Base-by-base conservation (phyloP, 2,797 vertebrate genomes). In the Sus cebifrons region DNA sequence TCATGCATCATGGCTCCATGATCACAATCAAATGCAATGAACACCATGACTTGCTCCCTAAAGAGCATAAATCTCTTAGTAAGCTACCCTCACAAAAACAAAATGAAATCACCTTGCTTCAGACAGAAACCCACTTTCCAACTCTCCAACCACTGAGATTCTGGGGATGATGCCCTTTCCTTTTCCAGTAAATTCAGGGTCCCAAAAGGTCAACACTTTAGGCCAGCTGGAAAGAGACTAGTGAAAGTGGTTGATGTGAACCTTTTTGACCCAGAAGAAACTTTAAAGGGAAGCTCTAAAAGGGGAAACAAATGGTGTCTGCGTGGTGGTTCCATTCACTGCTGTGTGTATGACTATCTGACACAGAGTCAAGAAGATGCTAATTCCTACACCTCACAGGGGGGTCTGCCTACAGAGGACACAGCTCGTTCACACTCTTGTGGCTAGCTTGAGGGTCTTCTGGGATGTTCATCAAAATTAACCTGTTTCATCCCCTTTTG, bases 341-440 rank as follows among this genome's bases (percentile, higher is more conserved):
- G 67, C 56, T 75, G 3, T 67, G 21, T 82, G 29, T n/a, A 21
- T 65, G 49, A 40, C 71, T 49, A 32, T 32, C 32, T 29, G 58
- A 79, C 44, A 74, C 3, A 73, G 44, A 21, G 29, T 52, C 27
- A 79, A 96, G 65, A 16, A 95, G 82, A 93, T 49, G 60, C 60
- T 14, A 81, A 91, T 73, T 78, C 62, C 87, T 67, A 89, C 83
- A 70, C 95, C 94, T 91, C 27, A 74, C 12, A 64, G 56, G 70
- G 75, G 82, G 36, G 36, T 97, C 77, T 52, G 91, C 85, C 82
- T 81, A 40, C 15, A 49, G 40, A 77, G 65, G 86, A 5, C 20
- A 91, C 70, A 36, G 16, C 40, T 95, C 74, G 73, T 77, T 90
- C 40, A 87, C 20, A 29, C 16, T 86, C 27, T 52, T 40, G 25